phyloP scores from a whole-genome alignment of 2,797 vertebrate species.

The Fistularia commersonii region DNA sequence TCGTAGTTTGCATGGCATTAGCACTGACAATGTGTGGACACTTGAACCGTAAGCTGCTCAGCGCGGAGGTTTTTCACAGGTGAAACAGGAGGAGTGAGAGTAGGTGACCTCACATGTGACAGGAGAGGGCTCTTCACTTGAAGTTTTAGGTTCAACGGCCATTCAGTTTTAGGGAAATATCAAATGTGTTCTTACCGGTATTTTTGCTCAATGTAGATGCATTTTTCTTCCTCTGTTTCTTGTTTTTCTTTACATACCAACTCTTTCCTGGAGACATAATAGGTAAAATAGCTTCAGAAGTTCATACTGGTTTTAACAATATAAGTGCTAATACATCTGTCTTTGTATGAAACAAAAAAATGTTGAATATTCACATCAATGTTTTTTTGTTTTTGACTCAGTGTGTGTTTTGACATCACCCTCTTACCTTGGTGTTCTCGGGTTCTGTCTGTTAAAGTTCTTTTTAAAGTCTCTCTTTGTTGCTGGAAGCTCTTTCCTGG shows the following conservation, averaged over 20 bases:
- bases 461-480: constrained; percentile 96
- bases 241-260: constrained; percentile 92
- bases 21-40: constrained; percentile 26
- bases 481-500: constrained; percentile 97
- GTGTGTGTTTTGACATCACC: constrained; percentile 1
- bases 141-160: not conserved
- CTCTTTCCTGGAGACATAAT: constrained; percentile 80
- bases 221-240: constrained; percentile 89
- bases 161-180: not conserved
- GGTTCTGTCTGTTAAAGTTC: constrained; percentile 89
- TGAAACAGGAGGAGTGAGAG: not conserved
- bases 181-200: constrained; percentile 73
- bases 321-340: not conserved
- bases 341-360: no score
- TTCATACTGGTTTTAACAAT: not conserved
- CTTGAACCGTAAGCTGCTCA: constrained; percentile 13
- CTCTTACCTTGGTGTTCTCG: constrained; percentile 77
- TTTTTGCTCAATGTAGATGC: constrained; percentile 82
- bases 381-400: not conserved
- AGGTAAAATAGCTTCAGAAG: constrained; percentile 3
- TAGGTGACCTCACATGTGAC: no score
- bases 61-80: not conserved
- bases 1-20: constrained; percentile 10
- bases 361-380: no score
- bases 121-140: no score